phyloP scores from a whole-genome alignment of 1,140 invertebrate genomes.

The Cotesia chilonis region DNA sequence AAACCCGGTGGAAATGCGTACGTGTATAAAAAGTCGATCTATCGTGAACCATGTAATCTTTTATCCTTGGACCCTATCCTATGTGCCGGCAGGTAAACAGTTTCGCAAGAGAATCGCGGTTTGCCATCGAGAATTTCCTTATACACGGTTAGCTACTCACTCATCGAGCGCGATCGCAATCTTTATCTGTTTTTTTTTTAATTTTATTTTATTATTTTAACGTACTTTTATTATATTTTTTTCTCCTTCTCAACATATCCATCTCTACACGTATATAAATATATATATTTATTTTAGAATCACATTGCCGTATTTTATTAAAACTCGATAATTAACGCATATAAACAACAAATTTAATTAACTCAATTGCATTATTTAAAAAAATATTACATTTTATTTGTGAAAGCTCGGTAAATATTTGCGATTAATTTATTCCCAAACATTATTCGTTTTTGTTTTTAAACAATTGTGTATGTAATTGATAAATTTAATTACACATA shows the following conservation, averaged over 20 bases:
- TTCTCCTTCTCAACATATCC: not conserved
- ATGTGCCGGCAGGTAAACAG: slow-evolving; percentile 55
- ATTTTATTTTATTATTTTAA: not conserved
- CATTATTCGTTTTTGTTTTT: no score
- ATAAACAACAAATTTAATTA: no score
- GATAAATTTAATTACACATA: not conserved
- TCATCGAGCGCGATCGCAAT: slow-evolving; percentile 21
- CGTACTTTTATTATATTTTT: not conserved
- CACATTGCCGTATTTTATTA: no score
- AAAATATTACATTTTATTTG: not conserved
- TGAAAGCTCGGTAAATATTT: not conserved
- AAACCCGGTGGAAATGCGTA: not conserved
- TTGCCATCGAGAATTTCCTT: slow-evolving; percentile 58
- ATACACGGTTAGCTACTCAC: slow-evolving; percentile 45
- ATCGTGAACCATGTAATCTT: slow-evolving; percentile 50
- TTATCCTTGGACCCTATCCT: slow-evolving; percentile 60
- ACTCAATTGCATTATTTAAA: no score
- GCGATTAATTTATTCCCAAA: no score
- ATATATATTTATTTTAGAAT: not conserved
- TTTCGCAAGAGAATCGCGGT: slow-evolving; percentile 58
- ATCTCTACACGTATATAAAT: not conserved
- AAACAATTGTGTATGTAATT: not conserved
- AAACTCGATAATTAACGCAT: no score
- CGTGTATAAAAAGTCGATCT: slow-evolving; percentile 20
- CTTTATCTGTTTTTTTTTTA: slow-evolving; percentile 2